These are phyloP conservation scores for Lomographa bimaculata DNA, from an alignment of 2,888 invertebrate species.

Conservation along the genomic window DNA sequence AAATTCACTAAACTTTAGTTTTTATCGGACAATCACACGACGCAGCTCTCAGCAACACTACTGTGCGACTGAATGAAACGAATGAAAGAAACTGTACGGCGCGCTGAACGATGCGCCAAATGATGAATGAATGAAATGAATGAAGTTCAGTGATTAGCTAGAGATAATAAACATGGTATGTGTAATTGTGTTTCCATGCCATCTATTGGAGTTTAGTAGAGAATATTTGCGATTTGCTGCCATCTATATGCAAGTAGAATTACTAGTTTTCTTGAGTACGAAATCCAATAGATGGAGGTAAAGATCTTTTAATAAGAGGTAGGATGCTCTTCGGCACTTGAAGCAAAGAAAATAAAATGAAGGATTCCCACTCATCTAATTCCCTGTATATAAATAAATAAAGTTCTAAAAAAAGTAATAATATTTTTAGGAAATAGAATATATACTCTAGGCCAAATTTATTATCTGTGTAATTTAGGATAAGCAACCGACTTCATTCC, in stretches of 20 bases:
- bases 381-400: too few relatives aligned
- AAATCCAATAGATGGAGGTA: not conserved
- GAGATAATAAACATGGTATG: not conserved
- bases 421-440: too few relatives aligned
- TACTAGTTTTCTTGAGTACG: not conserved
- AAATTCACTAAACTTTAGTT: slow-evolving; percentile 20
- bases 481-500: slow-evolving; percentile 40
- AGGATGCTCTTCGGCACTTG: too few relatives aligned
- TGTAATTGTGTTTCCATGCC: slow-evolving; percentile 2
- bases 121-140: slow-evolving; percentile 9
- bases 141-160: not conserved
- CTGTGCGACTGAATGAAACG: slow-evolving; percentile 45
- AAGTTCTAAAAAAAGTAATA: too few relatives aligned
- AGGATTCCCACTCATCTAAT: too few relatives aligned
- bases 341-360: too few relatives aligned
- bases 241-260: slow-evolving; percentile 8
- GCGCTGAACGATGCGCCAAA: too few relatives aligned
- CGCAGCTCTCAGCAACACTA: slow-evolving; percentile 37
- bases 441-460: too few relatives aligned
- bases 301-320: too few relatives aligned
- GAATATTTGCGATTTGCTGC: not conserved
- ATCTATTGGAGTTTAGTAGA: slow-evolving; percentile 10
- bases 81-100: slow-evolving; percentile 40
- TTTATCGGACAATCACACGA: slow-evolving; percentile 38
- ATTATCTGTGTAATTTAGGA: slow-evolving; percentile 9